Conservation (phyloP, 2,888 invertebrate genomes). For the Herminia tarsipennalis region DNA sequence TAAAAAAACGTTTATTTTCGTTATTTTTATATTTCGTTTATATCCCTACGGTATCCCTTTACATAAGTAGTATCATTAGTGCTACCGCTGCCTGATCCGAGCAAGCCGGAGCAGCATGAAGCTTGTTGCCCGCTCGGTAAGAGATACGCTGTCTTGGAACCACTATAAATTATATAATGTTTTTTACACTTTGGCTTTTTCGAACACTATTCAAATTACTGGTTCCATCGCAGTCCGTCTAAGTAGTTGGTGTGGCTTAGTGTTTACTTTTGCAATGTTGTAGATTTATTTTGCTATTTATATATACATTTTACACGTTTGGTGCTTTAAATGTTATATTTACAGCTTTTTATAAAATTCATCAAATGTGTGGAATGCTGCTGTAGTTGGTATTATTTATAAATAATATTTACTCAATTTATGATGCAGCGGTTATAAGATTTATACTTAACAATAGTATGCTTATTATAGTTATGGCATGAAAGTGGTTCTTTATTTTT, state of each 20-base stretch:
- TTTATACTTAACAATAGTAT: slow-evolving; percentile 28
- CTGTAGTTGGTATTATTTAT: slow-evolving; percentile 40
- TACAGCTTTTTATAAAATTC: slow-evolving; percentile 35
- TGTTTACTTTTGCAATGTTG: slow-evolving; percentile 58
- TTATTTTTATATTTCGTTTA: slow-evolving; percentile 70
- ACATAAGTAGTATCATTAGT: slow-evolving; percentile 88
- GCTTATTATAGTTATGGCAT: slow-evolving; percentile 64
- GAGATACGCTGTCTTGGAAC: slow-evolving; percentile 69
- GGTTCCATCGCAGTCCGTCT: slow-evolving; percentile 66
- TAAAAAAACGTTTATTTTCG: slow-evolving; percentile 57
- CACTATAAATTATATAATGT: slow-evolving; percentile 30
- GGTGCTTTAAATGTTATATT: slow-evolving; percentile 58
- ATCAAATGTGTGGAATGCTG: slow-evolving; percentile 62
- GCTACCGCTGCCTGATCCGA: slow-evolving; percentile 94
- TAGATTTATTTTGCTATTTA: slow-evolving; percentile 51
- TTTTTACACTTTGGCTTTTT: slow-evolving; percentile 29
- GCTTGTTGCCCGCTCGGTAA: slow-evolving; percentile 95
- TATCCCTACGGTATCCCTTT: slow-evolving; percentile 71
- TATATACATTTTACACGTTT: slow-evolving; percentile 56
- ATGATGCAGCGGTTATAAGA: slow-evolving; percentile 36
- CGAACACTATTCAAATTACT: slow-evolving; percentile 28
- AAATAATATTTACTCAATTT: slow-evolving; percentile 39
- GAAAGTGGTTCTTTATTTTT: slow-evolving; percentile 72
- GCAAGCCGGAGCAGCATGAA: slow-evolving; percentile 95
- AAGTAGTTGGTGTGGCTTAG: slow-evolving; percentile 75